Conservation (phyloP, 2,113 vertebrate genomes). For the Crotalus viridis region DNA sequence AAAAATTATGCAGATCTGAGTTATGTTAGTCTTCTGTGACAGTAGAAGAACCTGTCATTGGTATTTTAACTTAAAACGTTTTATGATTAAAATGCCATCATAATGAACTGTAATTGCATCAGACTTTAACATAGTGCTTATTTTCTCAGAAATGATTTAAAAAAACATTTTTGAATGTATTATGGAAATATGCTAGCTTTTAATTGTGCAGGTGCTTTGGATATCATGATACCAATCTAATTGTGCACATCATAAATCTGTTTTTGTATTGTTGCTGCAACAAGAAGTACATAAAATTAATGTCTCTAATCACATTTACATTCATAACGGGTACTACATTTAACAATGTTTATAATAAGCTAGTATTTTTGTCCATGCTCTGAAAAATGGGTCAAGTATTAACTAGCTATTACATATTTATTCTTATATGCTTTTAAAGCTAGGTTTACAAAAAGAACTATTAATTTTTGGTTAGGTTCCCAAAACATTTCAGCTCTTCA, state of each 20-base stretch:
- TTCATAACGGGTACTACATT: neutral
- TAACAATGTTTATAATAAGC: neutral
- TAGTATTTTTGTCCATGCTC: neutral
- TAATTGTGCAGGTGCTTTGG: slow-evolving; percentile 14
- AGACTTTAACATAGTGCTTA: neutral
- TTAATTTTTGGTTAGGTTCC: neutral
- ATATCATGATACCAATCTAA: neutral
- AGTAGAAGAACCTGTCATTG: neutral
- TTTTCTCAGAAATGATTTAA: neutral
- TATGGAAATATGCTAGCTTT: neutral
- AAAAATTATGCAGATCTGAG: neutral
- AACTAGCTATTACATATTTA: neutral
- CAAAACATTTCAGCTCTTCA: neutral
- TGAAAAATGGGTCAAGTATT: neutral
- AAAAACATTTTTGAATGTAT: neutral
- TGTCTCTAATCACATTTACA: neutral
- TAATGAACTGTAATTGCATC: neutral
- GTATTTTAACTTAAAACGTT: neutral
- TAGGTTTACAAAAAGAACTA: neutral
- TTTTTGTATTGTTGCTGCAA: neutral
- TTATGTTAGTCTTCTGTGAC: neutral
- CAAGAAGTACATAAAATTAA: neutral
- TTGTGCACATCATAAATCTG: neutral
- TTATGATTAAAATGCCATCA: neutral
- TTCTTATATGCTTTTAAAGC: neutral